Conservation (phyloP, 2,888 invertebrate genomes). For the Fragum sueziense region DNA sequence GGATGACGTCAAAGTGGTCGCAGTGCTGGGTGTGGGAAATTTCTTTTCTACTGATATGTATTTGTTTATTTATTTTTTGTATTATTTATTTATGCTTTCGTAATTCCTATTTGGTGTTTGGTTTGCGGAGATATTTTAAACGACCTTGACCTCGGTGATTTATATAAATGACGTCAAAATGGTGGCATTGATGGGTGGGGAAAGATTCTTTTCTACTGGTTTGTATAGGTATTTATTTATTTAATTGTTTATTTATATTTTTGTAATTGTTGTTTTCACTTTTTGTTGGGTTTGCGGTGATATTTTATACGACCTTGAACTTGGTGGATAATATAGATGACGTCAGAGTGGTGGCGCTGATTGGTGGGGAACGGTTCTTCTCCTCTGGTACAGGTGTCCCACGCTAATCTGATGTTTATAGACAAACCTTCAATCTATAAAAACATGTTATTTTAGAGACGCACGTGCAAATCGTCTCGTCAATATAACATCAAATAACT, state of each 20-base stretch:
- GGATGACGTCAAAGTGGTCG: slow-evolving; percentile 39
- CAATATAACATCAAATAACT: too few relatives aligned
- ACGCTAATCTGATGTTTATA: too few relatives aligned
- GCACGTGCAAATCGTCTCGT: too few relatives aligned
- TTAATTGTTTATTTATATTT: too few relatives aligned
- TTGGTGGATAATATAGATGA: slow-evolving; percentile 23
- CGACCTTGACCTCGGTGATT: slow-evolving; percentile 17
- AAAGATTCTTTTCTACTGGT: slow-evolving; percentile 48
- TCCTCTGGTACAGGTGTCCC: too few relatives aligned
- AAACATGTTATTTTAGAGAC: too few relatives aligned
- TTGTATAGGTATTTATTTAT: not conserved
- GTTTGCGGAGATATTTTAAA: slow-evolving; percentile 21
- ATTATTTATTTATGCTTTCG: too few relatives aligned
- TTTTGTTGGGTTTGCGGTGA: too few relatives aligned
- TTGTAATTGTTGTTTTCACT: too few relatives aligned
- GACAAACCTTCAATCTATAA: too few relatives aligned
- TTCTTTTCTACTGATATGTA: slow-evolving; percentile 44
- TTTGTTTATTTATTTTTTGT: not conserved
- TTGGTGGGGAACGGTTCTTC: slow-evolving; percentile 53
- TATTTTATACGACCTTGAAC: slow-evolving; percentile 21
- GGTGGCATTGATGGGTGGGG: slow-evolving; percentile 53
- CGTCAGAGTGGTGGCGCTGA: slow-evolving; percentile 40
- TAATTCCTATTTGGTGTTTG: too few relatives aligned
- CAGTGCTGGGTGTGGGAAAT: slow-evolving; percentile 48
- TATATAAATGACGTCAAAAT: slow-evolving; percentile 27